A percentile compares a stretch with the other conserved stretches of the same genome.
phyloP scores from a whole-genome alignment of 1,140 invertebrate genomes.

The Notospermus geniculatus region DNA sequence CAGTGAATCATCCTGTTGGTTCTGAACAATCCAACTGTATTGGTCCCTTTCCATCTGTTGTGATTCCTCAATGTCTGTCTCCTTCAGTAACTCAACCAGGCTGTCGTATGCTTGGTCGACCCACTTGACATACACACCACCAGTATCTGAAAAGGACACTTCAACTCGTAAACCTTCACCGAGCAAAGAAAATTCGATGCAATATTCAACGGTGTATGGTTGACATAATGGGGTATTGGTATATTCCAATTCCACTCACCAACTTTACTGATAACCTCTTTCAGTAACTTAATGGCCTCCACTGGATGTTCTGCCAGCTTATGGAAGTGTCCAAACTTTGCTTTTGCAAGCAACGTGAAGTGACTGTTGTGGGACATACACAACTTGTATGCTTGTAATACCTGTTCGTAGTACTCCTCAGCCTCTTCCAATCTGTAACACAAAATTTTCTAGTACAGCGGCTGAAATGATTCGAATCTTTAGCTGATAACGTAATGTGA shows the following conservation, averaged over 20 bases:
- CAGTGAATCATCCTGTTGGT: slow-evolving; percentile 80
- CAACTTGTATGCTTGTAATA: slow-evolving; percentile 38
- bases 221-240: background rate
- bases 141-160: slow-evolving; percentile 29
- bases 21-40: slow-evolving; percentile 69
- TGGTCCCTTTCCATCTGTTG: slow-evolving; percentile 62
- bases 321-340: slow-evolving; percentile 46
- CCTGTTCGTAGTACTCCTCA: slow-evolving; percentile 33
- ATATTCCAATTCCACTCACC: slow-evolving; percentile 33
- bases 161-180: too few species aligned
- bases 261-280: slow-evolving; percentile 36
- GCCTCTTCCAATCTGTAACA: slow-evolving; percentile 41
- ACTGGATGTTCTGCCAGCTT: slow-evolving; percentile 39
- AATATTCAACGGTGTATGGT: background rate
- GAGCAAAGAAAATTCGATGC: background rate
- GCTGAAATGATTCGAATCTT: too few species aligned
- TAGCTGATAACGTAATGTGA: too few species aligned
- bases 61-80: slow-evolving; percentile 36
- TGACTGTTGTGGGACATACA: slow-evolving; percentile 40
- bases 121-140: slow-evolving; percentile 46
- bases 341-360: slow-evolving; percentile 38
- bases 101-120: slow-evolving; percentile 42
- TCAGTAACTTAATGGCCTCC: slow-evolving; percentile 39
- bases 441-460: too few species aligned
- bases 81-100: slow-evolving; percentile 33